These are phyloP conservation scores for Atrichornis clamosus DNA, from an alignment of 2,113 vertebrate genomes.

Conservation along the genomic window DNA sequence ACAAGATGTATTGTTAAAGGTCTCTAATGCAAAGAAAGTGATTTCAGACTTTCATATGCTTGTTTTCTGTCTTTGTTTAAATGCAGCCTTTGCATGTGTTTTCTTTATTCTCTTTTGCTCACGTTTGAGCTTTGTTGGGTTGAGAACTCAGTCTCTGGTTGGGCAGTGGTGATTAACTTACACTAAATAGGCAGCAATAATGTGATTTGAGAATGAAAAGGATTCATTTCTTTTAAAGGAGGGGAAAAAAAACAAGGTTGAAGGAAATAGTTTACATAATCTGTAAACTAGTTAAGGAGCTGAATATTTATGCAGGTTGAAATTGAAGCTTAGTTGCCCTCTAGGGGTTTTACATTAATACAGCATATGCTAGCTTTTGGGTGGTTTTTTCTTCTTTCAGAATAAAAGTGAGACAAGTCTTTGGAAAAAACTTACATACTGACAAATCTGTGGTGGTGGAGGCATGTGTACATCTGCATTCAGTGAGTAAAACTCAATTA, in stretches of 20 bases:
- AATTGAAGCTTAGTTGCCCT: slow-evolving; percentile 76
- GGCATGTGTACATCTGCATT: slow-evolving; percentile 41
- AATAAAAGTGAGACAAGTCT: slow-evolving; percentile 31
- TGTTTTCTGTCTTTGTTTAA: slow-evolving; percentile 56
- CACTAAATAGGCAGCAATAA: slow-evolving; percentile 65
- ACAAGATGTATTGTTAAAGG: slow-evolving; percentile 35
- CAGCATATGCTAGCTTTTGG: slow-evolving; percentile 57
- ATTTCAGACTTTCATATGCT: slow-evolving; percentile 61
- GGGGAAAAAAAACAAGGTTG: not conserved
- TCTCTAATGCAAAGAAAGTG: slow-evolving; percentile 34
- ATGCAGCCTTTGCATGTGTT: slow-evolving; percentile 42
- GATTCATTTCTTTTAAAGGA: slow-evolving; percentile 63
- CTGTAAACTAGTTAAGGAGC: slow-evolving; percentile 51
- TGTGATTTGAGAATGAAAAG: slow-evolving; percentile 65
- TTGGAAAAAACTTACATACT: slow-evolving; percentile 39
- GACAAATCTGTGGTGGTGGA: slow-evolving; percentile 18
- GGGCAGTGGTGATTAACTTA: slow-evolving; percentile 52
- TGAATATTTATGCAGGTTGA: slow-evolving; percentile 62
- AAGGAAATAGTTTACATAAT: slow-evolving; percentile 56
- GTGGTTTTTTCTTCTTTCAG: slow-evolving; percentile 5
- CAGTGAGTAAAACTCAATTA: not conserved
- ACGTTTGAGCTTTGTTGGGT: slow-evolving; percentile 49
- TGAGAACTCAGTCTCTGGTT: slow-evolving; percentile 25
- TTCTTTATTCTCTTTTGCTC: slow-evolving; percentile 13
- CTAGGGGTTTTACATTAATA: slow-evolving; percentile 75